phyloP scores from a whole-genome alignment of 2,888 invertebrate species.

The Hirtodrosophila histrioides region DNA sequence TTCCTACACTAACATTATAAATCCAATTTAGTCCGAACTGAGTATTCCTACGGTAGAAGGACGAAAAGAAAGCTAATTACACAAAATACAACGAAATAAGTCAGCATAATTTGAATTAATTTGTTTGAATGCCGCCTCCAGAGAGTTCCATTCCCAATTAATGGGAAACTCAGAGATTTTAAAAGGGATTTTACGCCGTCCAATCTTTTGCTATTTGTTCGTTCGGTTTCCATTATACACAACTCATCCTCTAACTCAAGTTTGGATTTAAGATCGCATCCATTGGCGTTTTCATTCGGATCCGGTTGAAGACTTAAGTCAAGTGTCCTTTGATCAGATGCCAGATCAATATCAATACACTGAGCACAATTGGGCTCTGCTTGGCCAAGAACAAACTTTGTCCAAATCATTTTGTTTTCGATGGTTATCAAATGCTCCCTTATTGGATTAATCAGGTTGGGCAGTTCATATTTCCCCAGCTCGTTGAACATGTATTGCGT shows the following conservation, averaged over 20 bases:
- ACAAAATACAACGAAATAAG: slow-evolving; percentile 30
- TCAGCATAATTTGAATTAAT: not conserved
- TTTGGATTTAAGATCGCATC: no score
- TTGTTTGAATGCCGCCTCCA: not conserved
- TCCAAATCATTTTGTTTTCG: not conserved
- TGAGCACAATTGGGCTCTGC: not conserved
- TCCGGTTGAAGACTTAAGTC: no score
- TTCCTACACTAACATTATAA: no score
- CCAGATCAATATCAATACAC: slow-evolving; percentile 2
- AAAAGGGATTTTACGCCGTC: not conserved
- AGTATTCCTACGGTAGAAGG: not conserved
- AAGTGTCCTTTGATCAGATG: not conserved
- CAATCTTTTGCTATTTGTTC: no score
- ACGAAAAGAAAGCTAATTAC: slow-evolving; percentile 9
- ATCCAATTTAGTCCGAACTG: no score
- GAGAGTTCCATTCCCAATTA: no score
- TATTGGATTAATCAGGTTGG: not conserved
- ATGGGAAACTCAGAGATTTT: no score
- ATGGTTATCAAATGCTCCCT: not conserved
- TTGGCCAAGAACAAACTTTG: not conserved
- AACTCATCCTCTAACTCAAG: no score
- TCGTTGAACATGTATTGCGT: no score
- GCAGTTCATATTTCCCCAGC: not conserved
- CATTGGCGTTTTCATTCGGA: no score
- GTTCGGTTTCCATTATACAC: not conserved